phyloP scores from a whole-genome alignment of 2,888 invertebrate species.

The Chrysotoxum bicinctum region DNA sequence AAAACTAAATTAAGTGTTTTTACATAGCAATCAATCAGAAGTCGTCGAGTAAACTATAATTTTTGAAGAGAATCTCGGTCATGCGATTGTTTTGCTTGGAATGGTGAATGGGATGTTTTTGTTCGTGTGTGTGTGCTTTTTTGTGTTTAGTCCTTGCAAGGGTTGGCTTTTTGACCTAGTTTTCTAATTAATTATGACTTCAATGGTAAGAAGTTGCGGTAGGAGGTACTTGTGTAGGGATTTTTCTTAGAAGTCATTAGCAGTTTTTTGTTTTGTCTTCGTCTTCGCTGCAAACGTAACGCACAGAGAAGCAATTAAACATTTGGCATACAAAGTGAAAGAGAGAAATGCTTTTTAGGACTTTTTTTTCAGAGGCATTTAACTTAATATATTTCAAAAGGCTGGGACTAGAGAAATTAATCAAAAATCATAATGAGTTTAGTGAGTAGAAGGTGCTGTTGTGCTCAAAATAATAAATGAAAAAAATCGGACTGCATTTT shows the following conservation, averaged over 20 bases:
- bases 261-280: constrained; percentile 4
- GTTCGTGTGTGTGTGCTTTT: not conserved
- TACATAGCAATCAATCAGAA: constrained; percentile 54
- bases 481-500: not conserved
- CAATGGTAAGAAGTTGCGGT: constrained; percentile 1
- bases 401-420: not conserved
- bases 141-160: constrained; percentile 14
- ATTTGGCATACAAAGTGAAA: not conserved
- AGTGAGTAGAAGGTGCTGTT: not conserved
- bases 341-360: not conserved
- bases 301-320: constrained; percentile 4
- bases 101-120: not conserved
- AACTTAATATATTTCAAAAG: not conserved
- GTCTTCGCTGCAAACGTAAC: not conserved
- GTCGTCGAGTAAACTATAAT: constrained; percentile 8
- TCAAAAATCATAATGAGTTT: constrained; percentile 1
- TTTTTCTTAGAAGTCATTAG: constrained; percentile 30
- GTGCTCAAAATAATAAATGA: not conserved
- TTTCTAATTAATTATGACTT: constrained; percentile 58
- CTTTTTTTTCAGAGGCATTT: not conserved
- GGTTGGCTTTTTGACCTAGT: constrained; percentile 42
- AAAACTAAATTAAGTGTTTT: not conserved
- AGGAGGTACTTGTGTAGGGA: not conserved
- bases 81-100: constrained; percentile 1
- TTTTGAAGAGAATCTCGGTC: constrained; percentile 2